Percentiles rank a stretch among this genome's conserved stretches.
These are phyloP conservation scores for Drosophila murphyi DNA, from an alignment of 1,140 invertebrate genomes.

Conservation along the genomic window DNA sequence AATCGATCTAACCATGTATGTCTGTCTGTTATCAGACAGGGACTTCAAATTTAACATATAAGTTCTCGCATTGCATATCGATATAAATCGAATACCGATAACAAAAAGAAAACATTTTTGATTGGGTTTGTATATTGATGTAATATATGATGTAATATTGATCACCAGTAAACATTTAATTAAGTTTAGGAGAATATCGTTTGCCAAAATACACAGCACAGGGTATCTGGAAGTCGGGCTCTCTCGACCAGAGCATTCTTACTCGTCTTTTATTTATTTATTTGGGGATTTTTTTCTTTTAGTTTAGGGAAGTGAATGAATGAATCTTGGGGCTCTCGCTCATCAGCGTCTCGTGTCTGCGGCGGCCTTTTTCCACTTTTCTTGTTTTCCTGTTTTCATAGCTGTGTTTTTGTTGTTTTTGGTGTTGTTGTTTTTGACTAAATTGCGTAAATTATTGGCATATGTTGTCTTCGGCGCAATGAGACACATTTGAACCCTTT, in stretches of 20 bases:
- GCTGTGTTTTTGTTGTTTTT: constrained; percentile 16
- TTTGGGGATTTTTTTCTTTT: constrained; percentile 3
- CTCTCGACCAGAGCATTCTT: no score
- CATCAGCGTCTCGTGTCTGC: constrained; percentile 15
- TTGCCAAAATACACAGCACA: no score
- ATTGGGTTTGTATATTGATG: no score
- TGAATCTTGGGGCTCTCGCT: constrained; percentile 29
- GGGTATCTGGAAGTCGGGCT: no score
- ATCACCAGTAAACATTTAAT: no score
- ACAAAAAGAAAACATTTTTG: no score
- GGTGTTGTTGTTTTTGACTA: constrained; percentile 52
- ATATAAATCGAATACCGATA: no score
- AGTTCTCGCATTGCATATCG: no score
- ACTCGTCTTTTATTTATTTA: not conserved
- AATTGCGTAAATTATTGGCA: constrained; percentile 79
- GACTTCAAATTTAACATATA: not conserved
- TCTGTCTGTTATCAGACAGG: no score
- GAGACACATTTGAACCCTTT: constrained; percentile 81
- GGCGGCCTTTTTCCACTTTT: constrained; percentile 14
- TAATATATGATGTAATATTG: no score
- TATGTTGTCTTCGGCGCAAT: constrained; percentile 75
- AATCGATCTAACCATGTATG: no score
- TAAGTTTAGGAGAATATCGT: no score
- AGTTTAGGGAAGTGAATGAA: constrained; percentile 31
- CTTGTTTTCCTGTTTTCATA: constrained; percentile 4